These are phyloP conservation scores for Callosobruchus maculatus DNA, from an alignment of 2,888 invertebrate genomes.

Conservation along the genomic window DNA sequence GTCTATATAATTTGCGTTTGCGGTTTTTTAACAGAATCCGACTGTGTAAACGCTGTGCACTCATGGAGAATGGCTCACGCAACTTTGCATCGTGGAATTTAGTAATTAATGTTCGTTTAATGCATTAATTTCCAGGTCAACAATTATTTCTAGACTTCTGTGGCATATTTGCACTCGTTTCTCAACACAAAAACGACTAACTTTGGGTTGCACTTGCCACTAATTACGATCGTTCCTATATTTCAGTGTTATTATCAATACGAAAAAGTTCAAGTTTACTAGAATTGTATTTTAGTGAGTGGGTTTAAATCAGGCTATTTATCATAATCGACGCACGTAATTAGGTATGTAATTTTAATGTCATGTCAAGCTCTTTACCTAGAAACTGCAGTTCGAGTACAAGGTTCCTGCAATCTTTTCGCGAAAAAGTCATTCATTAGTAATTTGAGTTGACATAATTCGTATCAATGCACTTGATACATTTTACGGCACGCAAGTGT, in stretches of 20 bases:
- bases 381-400: not conserved
- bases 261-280: not conserved
- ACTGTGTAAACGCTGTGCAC: not conserved
- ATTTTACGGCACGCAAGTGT: too few relatives aligned
- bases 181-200: not conserved
- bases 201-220: not conserved
- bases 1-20: not conserved
- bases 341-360: not conserved
- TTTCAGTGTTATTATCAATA: not conserved
- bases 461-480: too few relatives aligned
- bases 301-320: not conserved
- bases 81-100: not conserved
- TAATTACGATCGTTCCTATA: not conserved
- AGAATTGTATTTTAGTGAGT: not conserved
- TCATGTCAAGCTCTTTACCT: not conserved
- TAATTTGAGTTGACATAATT: too few relatives aligned
- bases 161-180: not conserved
- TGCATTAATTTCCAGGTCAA: not conserved
- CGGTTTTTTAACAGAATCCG: not conserved
- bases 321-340: not conserved
- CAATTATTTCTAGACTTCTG: not conserved
- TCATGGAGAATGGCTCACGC: not conserved
- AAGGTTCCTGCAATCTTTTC: not conserved
- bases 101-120: not conserved
- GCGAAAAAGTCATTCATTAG: too few relatives aligned